Evolutionary conservation across 2,797 vertebrate species (phyloP).

Genomic region (Pseudotriccus pelzelni): DNA sequence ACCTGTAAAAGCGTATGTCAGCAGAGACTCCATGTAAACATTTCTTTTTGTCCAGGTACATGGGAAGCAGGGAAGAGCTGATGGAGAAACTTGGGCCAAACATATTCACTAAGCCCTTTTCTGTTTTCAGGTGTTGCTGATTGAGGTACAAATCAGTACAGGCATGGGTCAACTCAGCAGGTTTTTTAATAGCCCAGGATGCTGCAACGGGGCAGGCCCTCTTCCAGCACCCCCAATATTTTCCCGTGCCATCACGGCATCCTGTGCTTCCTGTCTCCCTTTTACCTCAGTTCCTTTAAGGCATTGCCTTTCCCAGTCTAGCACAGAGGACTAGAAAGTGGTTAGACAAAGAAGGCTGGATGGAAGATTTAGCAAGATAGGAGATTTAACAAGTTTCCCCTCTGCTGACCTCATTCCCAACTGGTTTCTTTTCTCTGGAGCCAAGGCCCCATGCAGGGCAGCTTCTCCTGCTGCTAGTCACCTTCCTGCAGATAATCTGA

Average conservation of each 20-base stretch:
- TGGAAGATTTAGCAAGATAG: background rate
- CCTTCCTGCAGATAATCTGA: background rate
- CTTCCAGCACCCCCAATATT: background rate
- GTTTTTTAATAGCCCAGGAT: background rate
- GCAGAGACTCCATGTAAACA: background rate
- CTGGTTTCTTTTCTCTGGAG: background rate
- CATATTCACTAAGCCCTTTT: background rate
- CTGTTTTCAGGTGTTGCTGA: background rate
- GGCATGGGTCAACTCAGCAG: background rate
- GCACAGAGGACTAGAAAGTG: background rate
- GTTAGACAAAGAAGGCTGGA: background rate
- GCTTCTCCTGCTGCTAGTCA: background rate
- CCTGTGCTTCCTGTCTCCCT: background rate
- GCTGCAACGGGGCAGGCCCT: fast-evolving
- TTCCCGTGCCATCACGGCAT: fast-evolving
- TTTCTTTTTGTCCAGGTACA: background rate
- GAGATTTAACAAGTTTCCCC: background rate
- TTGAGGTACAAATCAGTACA: background rate
- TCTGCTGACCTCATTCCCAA: background rate
- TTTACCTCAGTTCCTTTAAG: background rate
- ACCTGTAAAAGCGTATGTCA: background rate
- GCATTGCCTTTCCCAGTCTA: background rate
- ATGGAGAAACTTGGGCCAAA: background rate
- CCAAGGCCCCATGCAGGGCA: background rate
- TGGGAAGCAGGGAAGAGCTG: background rate